Evolutionary conservation across 2,888 invertebrate species (phyloP).

Genomic region (Chesias legatella): DNA sequence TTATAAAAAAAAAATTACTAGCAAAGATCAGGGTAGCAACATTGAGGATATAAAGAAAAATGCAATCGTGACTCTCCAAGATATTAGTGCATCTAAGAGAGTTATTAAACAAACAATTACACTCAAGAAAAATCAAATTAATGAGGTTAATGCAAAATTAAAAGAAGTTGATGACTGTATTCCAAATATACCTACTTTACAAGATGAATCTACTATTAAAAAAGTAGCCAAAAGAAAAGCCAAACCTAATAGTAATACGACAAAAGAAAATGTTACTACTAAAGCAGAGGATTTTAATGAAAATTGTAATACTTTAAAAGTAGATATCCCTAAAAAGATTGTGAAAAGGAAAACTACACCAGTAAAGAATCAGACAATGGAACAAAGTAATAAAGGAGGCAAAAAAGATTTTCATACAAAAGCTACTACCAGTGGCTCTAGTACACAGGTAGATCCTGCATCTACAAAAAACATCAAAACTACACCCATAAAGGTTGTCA

Average conservation of each 20-base stretch:
- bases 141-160: background rate
- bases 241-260: conserved; percentile 13
- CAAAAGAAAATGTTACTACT: no score
- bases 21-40: no score
- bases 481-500: conserved; percentile 22
- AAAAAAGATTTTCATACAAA: no score
- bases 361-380: no score
- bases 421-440: no score
- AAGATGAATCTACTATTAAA: background rate
- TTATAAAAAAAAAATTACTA: no score
- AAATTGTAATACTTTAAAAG: no score
- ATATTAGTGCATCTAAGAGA: conserved; percentile 3
- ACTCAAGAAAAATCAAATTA: conserved; percentile 4
- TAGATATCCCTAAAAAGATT: no score
- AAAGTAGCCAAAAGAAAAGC: conserved; percentile 16
- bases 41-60: background rate
- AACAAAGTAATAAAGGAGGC: no score
- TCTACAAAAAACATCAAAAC: conserved; percentile 7
- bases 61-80: conserved; percentile 4
- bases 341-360: no score
- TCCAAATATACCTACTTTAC: background rate
- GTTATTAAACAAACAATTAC: conserved; percentile 4
- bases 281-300: no score
- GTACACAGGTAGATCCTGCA: no score
- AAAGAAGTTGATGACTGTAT: background rate